A percentile compares a stretch with the other conserved stretches of the same genome.
phyloP scores from a whole-genome alignment of 2,797 vertebrate genomes.

The Molossus alvarezi region DNA sequence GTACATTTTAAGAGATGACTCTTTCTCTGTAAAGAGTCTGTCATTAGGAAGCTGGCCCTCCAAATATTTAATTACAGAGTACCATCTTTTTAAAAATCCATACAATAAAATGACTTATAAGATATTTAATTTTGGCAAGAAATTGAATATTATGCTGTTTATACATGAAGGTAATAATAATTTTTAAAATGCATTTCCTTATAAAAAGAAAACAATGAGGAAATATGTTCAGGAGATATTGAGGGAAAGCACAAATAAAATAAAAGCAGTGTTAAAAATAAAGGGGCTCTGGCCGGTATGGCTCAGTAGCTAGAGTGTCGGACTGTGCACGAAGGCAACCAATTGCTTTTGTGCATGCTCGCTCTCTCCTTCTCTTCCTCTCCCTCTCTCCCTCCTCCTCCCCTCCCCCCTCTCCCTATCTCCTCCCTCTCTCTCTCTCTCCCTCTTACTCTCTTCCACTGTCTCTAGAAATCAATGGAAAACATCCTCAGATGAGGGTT shows the following conservation, averaged over 20 bases:
- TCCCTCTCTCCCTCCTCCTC: too few relatives aligned
- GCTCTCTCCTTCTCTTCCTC: too few relatives aligned
- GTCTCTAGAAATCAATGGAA: too few relatives aligned
- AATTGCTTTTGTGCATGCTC: too few relatives aligned
- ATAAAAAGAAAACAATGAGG: slow-evolving; percentile 20
- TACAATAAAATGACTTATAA: slow-evolving; percentile 49
- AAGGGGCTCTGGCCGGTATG: background rate
- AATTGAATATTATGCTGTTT: slow-evolving; percentile 49
- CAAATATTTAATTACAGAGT: slow-evolving; percentile 63
- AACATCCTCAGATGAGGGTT: too few relatives aligned
- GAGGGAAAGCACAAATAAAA: slow-evolving; percentile 39
- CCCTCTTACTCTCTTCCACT: too few relatives aligned
- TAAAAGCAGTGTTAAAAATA: slow-evolving; percentile 59
- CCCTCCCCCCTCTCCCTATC: too few relatives aligned
- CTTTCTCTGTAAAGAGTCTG: background rate
- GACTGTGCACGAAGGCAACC: too few relatives aligned
- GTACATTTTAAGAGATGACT: slow-evolving; percentile 49
- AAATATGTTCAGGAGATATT: slow-evolving; percentile 21
- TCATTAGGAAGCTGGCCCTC: background rate
- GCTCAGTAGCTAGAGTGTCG: too few relatives aligned
- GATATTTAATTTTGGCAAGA: slow-evolving; percentile 51
- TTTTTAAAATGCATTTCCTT: slow-evolving; percentile 70
- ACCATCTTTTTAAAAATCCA: background rate
- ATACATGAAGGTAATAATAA: slow-evolving; percentile 59
- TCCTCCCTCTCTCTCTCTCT: too few relatives aligned